Evolutionary conservation across 1,140 invertebrate species (phyloP), one percentile per base, ranked within the genome.

Genomic region (Drosophila kurseongensis): DNA sequence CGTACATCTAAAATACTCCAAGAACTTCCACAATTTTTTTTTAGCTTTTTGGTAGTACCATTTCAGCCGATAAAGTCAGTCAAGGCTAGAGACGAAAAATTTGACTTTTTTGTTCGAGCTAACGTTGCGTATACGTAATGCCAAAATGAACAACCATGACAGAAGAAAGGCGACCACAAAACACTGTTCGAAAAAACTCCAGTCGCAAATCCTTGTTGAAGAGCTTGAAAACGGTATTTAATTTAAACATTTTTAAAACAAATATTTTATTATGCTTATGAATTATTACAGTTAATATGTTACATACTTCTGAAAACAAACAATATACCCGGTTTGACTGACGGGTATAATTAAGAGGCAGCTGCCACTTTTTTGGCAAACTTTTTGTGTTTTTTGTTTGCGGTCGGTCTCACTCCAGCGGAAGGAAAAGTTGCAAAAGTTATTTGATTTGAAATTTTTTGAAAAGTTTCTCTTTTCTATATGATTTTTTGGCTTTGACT

Each of bases 371-470:
- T 60, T 61, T 62, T 61, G 54, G 29, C 27, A 48, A 76, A 76
- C 57, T 67, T 81, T 76, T 72, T 67, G 45, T 38, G 36, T 44
- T 66, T 65, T 74, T 69, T 59, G 80, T 77, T 88, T 88, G 82
- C 50, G 82, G 79, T 76, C 51, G 67, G 47, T 42, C 51, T 13
- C 66, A 35, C 27, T 69, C 51, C 52, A 51, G 18, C 32, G 27
- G 29, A 78, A 51, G 5, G 14, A 60, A 82, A 86, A 85, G 82
- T 85, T 85, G 23, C 47, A 50, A 85, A 85, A 86, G 75, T 86
- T 86, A 86, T 88, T 86, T 86, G 83, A 86, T 88, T 86, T 83
- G 75, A 71, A 83, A 83, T 80, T 81, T 69, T 74, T 75, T 38
- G 51, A 27, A 58, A 60, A 82, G 74, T 60, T 86, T 68, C 54